Percentiles rank a stretch among this genome's conserved stretches.
Conservation (phyloP, 1,140 invertebrate genomes). For the Adelges cooleyi region DNA sequence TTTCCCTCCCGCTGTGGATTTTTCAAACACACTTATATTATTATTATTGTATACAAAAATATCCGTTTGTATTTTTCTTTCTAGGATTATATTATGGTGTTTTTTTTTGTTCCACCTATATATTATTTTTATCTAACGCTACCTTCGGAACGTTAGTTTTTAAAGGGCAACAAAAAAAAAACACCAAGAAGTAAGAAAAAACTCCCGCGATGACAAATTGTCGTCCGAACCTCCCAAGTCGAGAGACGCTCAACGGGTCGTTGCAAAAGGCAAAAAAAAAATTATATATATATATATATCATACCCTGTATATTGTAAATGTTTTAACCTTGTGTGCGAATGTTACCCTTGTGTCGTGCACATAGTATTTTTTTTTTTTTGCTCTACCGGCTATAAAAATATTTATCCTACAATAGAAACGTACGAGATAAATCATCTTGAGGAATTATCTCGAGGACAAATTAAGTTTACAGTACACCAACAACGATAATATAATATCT, state of each 20-base stretch:
- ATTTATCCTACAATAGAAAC: too few species aligned
- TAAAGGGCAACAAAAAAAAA: not conserved
- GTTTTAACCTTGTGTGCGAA: not conserved
- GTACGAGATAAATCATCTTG: too few species aligned
- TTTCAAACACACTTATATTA: not conserved
- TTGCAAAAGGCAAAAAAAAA: constrained; percentile 1
- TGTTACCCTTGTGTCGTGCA: constrained; percentile 1
- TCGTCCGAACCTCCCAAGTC: constrained; percentile 17
- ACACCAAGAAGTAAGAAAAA: too few species aligned
- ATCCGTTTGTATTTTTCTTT: not conserved
- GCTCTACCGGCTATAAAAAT: too few species aligned
- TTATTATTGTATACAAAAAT: not conserved
- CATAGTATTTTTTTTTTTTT: not conserved
- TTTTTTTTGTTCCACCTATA: not conserved
- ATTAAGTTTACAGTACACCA: too few species aligned
- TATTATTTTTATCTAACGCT: not conserved
- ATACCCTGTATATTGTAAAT: too few species aligned
- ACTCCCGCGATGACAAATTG: constrained; percentile 19
- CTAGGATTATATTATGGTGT: not conserved
- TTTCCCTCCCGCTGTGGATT: constrained; percentile 20
- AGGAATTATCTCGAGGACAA: constrained; percentile 9
- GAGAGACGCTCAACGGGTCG: not conserved
- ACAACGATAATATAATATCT: too few species aligned
- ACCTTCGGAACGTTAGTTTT: not conserved
- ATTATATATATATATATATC: not conserved